These are phyloP conservation scores for Icerya purchasi DNA, from an alignment of 2,888 invertebrate genomes.

Conservation along the genomic window DNA sequence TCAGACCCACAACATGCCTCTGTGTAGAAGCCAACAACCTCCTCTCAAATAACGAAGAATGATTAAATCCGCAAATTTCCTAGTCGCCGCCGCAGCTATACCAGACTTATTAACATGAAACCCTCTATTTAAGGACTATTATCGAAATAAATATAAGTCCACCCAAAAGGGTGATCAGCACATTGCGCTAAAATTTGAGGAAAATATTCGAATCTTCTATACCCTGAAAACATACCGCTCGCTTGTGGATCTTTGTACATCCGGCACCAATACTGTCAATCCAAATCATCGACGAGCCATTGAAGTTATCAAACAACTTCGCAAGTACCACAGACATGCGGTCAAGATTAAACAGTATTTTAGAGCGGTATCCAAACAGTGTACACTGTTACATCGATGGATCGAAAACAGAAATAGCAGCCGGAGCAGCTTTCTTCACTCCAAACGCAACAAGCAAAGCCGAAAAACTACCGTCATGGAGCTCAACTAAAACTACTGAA, in stretches of 20 bases:
- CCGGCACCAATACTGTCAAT: not conserved
- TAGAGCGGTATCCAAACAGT: not conserved
- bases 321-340: not conserved
- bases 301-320: not conserved
- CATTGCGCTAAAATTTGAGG: not conserved
- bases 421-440: not conserved
- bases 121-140: not conserved
- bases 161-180: not conserved
- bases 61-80: not conserved
- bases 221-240: not conserved
- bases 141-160: not conserved
- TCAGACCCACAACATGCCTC: not conserved
- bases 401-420: not conserved
- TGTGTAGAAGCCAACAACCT: not conserved
- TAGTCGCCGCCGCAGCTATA: not conserved
- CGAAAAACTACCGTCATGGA: not conserved
- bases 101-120: not conserved
- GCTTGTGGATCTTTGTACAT: not conserved
- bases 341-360: not conserved
- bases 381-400: not conserved
- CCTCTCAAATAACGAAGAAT: not conserved
- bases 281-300: not conserved
- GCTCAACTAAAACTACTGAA: not conserved
- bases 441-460: not conserved
- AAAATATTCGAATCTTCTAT: not conserved